Conservation (phyloP, 1,140 invertebrate genomes). For the Euglossa dilemma region DNA sequence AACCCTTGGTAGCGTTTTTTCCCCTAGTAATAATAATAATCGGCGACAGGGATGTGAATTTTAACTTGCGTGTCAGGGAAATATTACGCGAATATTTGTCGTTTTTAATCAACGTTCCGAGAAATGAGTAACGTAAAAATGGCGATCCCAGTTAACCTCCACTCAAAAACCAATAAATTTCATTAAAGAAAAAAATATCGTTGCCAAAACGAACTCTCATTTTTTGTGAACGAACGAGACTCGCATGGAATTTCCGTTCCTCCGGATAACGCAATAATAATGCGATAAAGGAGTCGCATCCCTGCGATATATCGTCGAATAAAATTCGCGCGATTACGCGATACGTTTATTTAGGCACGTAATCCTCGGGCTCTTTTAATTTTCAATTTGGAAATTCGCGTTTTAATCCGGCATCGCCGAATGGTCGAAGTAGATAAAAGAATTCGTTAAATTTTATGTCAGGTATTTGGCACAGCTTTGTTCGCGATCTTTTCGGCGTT, state of each 20-base stretch:
- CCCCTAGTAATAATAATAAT: conserved; percentile 33
- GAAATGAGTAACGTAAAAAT: not conserved
- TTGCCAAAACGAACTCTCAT: not conserved
- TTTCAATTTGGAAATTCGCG: not conserved
- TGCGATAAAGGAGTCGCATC: not conserved
- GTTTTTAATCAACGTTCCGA: conserved; percentile 42
- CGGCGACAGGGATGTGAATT: conserved; percentile 50
- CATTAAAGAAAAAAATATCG: conserved; percentile 11
- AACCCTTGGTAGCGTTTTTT: conserved; percentile 40
- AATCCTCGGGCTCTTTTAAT: not conserved
- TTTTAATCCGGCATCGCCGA: not conserved
- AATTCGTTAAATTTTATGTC: not conserved
- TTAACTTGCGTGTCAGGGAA: conserved; percentile 26
- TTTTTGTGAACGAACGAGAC: not conserved
- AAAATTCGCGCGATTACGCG: not conserved
- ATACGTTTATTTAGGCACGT: not conserved
- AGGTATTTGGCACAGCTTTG: not conserved
- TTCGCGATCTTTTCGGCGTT: too few relatives aligned
- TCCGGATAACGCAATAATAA: not conserved
- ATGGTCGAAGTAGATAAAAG: not conserved
- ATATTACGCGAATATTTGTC: conserved; percentile 53
- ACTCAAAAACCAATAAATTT: conserved; percentile 38
- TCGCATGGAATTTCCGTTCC: not conserved
- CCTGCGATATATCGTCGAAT: not conserved
- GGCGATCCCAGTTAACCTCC: not conserved